Conservation (phyloP, 2,888 invertebrate genomes). For the Deroplatys truncata region DNA sequence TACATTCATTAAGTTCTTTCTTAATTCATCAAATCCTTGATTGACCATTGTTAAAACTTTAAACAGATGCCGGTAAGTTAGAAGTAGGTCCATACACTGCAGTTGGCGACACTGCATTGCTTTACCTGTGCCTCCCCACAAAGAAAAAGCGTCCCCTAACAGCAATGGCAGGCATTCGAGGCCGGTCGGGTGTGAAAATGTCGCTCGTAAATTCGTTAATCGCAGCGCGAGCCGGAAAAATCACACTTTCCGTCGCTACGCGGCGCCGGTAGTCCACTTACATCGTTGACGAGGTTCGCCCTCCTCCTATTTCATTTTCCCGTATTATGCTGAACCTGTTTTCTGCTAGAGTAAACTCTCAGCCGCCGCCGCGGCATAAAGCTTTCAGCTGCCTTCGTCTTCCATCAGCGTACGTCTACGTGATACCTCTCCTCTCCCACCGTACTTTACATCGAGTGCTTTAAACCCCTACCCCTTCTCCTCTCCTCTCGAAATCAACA, state of each 20-base stretch:
- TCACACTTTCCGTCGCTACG: not conserved
- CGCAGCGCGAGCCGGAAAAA: not conserved
- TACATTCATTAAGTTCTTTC: no score
- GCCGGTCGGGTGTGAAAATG: not conserved
- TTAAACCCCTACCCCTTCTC: no score
- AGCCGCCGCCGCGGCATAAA: not conserved
- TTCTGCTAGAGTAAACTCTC: not conserved
- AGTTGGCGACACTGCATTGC: no score
- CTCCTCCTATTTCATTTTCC: not conserved
- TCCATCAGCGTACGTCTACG: not conserved
- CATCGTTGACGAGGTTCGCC: no score
- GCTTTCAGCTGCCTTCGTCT: not conserved
- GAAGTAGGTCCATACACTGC: no score
- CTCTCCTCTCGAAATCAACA: no score
- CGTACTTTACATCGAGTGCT: no score
- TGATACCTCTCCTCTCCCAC: not conserved
- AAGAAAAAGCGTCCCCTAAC: not conserved
- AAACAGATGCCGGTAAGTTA: no score
- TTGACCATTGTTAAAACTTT: no score
- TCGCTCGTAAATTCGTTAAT: not conserved
- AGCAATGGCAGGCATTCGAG: not conserved
- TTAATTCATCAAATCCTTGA: no score
- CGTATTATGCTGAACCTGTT: not conserved
- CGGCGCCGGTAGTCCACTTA: not conserved
- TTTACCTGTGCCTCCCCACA: no score